Base-by-base conservation (phyloP, 2,888 invertebrate species). In the Notodonta dromedarius region DNA sequence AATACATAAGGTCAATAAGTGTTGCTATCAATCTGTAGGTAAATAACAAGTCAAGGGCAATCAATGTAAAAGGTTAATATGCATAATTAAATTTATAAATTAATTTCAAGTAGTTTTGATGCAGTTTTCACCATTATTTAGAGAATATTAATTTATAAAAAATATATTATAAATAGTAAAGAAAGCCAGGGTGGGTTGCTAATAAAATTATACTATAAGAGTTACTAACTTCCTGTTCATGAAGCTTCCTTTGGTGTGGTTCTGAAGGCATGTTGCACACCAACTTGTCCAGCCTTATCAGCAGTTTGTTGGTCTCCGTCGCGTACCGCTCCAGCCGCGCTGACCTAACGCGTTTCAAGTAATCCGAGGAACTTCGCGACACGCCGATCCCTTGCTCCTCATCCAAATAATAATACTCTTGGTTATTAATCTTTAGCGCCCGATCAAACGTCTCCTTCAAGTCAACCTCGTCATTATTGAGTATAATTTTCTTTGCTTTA, bases 231-330 rank as follows among this genome's bases (percentile, higher is more conserved):
- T 95, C 94, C 80, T 96, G 95, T 82, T 96, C 96, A 85, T 96
- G 94, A 79, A 96, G 95, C 90, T 97, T 97, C 69, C 97, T 94
- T 80, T 96, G 96, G 58, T 95, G 94, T 13, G 96, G 95, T 77
- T 96, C 96, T 69, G 91, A 87, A 6, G 98, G 97, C 88, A 97
- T 95, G 83, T 97, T 96, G 74, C 96, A 95, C 46, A 99, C 94
- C 63, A 99, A 94, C 85, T 98, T 98, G 88, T 99, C 98, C 74
- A 99, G 93, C 73, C 99, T 95, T 83, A 99, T 98, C 57, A 99
- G 95, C 61, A 99, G 91, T 88, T 98, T 99, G 87, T 99, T 99
- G 1, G 99, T 99, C 91, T 99, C 98, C 11, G 97, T 96, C 0
- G 98, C 97, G 83, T 97, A 97, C 76, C 98, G 95, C 88, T 99